Base-by-base conservation (phyloP, 2,797 vertebrate genomes). In the Micropoecilia bifurca region DNA sequence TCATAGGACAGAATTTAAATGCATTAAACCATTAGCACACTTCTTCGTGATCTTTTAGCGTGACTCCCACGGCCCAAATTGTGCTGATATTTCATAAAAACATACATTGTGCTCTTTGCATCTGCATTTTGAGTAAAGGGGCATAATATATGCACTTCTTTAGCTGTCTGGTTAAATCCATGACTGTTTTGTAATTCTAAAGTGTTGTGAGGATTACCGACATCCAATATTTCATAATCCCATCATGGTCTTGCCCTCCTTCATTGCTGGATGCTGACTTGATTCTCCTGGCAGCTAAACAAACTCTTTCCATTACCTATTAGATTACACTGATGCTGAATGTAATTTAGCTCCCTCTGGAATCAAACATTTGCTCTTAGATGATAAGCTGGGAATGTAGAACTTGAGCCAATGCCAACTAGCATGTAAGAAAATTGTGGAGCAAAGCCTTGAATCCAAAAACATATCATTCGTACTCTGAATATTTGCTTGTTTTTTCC, bases 261-360 rank as follows among this genome's bases (percentile, higher is more conserved):
- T 79, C 63, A 83, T 75, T 84, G 88, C 72, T 81, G 53, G 77
- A 73, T 30, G 46, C 83, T 88, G 87, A 85, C 86, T 91, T 90
- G 55, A 71, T 76, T 90, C 76, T 80, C 75, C 80, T 71, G 77
- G 82, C 61, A 16, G 82, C 57, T 78, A 87, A 87, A 91, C 82
- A 89, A 92, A 90, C 84, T 76, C 72, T 80, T 78, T 78, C 84
- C 79, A 82, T 85, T 88, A 90, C 80, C 78, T 90, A 92, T 93
- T 88, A 89, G 88, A 92, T 93, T 90, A 93, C 83, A 75, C 55
- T 28, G 74, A 89, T 89, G 90, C 85, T 86, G 92, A 93, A 94
- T 92, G 83, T 78, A 83, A 94, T 95, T 93, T 89, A 72, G 83
- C 77, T 80, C 81, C 83, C 74, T 71, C 83, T 80, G 84, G 75